A percentile compares a stretch with the other conserved stretches of the same genome.
These are phyloP conservation scores for Stomatorhinus ivindoensis DNA, from an alignment of 2,113 vertebrate species.

Conservation along the genomic window DNA sequence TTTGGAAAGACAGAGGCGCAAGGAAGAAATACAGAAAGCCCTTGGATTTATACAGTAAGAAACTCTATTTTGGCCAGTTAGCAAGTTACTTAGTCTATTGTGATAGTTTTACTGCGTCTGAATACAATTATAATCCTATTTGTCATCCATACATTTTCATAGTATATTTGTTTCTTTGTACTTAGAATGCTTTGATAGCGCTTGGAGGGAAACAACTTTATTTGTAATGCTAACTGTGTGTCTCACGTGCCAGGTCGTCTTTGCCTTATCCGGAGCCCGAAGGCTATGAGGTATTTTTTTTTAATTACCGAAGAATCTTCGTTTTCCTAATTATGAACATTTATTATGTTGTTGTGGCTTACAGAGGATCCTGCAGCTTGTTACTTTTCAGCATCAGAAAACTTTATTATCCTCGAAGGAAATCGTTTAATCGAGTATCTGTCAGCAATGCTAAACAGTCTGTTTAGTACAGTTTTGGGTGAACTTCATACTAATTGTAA, in stretches of 20 bases:
- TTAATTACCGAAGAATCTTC: neutral
- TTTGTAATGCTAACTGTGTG: neutral
- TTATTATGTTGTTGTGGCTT: neutral
- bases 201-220: neutral
- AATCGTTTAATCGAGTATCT: neutral
- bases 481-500: neutral
- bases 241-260: constrained; percentile 70
- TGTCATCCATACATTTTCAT: neutral
- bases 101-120: neutral
- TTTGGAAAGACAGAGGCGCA: constrained; percentile 84
- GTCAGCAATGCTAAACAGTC: neutral
- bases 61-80: neutral
- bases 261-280: constrained; percentile 84
- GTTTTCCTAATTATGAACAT: neutral
- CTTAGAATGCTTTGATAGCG: neutral
- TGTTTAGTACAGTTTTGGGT: neutral
- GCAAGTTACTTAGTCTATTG: neutral
- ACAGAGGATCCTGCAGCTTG: neutral
- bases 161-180: neutral
- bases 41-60: constrained; percentile 96
- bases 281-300: constrained; percentile 78
- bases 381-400: neutral
- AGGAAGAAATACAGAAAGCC: constrained; percentile 92
- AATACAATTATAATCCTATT: neutral
- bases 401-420: neutral